phyloP scores from a whole-genome alignment of 2,888 invertebrate genomes.

The Drosophila demipolita region DNA sequence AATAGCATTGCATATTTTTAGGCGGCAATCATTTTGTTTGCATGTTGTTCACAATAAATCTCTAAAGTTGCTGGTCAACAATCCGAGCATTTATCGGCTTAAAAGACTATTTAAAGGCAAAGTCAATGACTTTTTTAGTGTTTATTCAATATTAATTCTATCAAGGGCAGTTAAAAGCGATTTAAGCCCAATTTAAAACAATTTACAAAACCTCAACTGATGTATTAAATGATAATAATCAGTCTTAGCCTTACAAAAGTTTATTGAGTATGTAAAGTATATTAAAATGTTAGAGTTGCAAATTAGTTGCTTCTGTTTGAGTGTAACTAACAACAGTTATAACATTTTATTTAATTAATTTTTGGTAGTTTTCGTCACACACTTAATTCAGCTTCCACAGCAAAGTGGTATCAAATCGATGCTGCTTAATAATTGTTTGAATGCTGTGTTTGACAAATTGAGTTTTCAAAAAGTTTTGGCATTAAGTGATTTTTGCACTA shows the following conservation, averaged over 20 bases:
- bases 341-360: background rate
- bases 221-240: background rate
- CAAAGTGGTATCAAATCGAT: background rate
- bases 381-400: background rate
- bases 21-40: slow-evolving; percentile 17
- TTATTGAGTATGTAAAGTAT: background rate
- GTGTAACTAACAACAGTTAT: background rate
- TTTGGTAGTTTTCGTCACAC: background rate
- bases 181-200: background rate
- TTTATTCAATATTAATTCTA: background rate
- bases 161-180: background rate
- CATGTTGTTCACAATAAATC: background rate
- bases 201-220: background rate
- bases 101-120: background rate
- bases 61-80: background rate
- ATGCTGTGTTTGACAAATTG: background rate
- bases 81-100: background rate
- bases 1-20: slow-evolving; percentile 37
- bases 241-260: no score
- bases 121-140: background rate
- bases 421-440: background rate
- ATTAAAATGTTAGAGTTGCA: background rate
- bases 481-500: slow-evolving; percentile 24
- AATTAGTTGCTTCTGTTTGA: background rate
- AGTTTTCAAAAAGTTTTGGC: slow-evolving; percentile 11